Conservation (phyloP, 64 coral and sea anemone species). For the Pachyseris speciosa region DNA sequence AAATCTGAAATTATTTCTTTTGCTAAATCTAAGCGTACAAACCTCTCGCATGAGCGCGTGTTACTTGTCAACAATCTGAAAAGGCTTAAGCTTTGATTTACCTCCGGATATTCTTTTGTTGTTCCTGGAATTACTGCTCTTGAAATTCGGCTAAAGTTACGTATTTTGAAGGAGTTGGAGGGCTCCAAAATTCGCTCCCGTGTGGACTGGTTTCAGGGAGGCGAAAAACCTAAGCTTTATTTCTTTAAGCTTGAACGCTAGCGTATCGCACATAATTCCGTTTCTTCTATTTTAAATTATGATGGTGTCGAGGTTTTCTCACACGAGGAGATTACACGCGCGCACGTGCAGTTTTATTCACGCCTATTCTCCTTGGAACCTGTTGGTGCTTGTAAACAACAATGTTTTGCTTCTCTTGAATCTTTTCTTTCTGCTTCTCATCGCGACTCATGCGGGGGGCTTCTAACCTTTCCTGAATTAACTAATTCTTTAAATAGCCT, state of each 20-base stretch:
- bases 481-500: background rate
- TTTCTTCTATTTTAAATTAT: background rate
- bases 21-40: background rate
- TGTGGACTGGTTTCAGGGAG: constrained; percentile 21
- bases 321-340: background rate
- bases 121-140: background rate
- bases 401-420: background rate
- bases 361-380: background rate
- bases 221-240: constrained; percentile 15
- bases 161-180: background rate
- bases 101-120: background rate
- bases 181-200: background rate
- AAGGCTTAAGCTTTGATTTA: background rate
- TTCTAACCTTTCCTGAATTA: constrained; percentile 1
- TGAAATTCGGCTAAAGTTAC: background rate
- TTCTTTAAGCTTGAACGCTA: background rate
- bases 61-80: background rate
- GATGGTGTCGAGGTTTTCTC: background rate
- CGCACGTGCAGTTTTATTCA: background rate
- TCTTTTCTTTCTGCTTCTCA: background rate
- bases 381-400: background rate
- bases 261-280: background rate
- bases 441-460: background rate
- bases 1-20: background rate
- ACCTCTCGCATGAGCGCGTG: background rate